phyloP scores from a whole-genome alignment of 2,113 vertebrate genomes.

The Acrocephalus arundinaceus region DNA sequence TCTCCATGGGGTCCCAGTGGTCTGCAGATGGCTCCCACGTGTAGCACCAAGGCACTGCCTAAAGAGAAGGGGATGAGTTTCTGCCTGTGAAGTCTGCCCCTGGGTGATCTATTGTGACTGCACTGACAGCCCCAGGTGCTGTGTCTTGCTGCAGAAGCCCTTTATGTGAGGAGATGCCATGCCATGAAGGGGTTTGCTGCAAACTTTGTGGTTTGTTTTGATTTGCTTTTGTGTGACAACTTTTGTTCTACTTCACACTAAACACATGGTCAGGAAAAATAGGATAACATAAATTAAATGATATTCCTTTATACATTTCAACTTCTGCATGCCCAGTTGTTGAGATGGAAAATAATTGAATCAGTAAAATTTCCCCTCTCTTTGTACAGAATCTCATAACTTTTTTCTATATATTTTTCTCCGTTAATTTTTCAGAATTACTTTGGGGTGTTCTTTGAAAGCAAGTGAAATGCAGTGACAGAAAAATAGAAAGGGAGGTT shows the following conservation, averaged over 20 bases:
- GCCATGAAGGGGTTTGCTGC: not conserved
- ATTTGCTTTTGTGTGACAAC: too few relatives aligned
- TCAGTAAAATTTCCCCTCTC: fast-evolving
- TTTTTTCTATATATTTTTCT: not conserved
- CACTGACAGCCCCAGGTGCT: not conserved
- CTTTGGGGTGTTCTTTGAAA: not conserved
- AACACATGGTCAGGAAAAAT: not conserved
- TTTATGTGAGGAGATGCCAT: not conserved
- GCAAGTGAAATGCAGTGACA: not conserved
- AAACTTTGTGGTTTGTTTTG: not conserved
- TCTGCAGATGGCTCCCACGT: not conserved
- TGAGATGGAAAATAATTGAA: not conserved
- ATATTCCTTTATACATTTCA: not conserved
- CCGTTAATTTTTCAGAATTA: not conserved
- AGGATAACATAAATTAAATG: not conserved
- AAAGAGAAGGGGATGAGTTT: not conserved
- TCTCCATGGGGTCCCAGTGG: not conserved
- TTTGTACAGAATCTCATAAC: not conserved
- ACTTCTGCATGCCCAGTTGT: not conserved
- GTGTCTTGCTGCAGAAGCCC: not conserved
- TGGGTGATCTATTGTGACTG: not conserved
- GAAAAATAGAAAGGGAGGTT: not conserved
- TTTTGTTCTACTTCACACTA: not conserved
- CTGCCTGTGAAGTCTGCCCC: not conserved
- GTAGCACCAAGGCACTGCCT: not conserved